Evolutionary conservation across 92 coral and sea anemone species (phyloP).

Genomic region (Phenganax subtilis): DNA sequence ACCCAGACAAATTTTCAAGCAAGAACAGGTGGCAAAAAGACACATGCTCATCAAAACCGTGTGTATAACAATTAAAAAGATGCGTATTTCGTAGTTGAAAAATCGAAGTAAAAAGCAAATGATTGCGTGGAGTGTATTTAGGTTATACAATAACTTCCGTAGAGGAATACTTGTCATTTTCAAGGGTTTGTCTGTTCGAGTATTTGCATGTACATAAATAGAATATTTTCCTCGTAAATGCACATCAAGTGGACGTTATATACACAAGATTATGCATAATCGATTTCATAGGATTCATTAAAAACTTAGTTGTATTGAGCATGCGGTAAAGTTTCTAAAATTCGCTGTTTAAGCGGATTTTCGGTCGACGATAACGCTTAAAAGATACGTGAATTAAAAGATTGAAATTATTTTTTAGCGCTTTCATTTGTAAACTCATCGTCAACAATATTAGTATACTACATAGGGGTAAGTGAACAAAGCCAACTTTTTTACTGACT

Average conservation of each 20-base stretch:
- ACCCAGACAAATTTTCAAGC: background rate
- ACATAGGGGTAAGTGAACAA: no score
- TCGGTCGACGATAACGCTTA: no score
- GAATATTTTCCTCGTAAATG: background rate
- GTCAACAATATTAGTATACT: no score
- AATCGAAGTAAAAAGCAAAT: background rate
- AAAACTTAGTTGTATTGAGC: background rate
- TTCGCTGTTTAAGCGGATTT: no score
- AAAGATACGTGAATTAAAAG: no score
- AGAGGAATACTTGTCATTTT: no score
- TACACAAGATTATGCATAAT: slow-evolving; percentile 1
- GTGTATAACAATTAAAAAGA: background rate
- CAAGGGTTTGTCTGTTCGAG: background rate
- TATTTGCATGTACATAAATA: background rate
- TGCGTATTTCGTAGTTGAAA: slow-evolving; percentile 10
- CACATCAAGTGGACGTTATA: slow-evolving; percentile 3
- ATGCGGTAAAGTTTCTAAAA: no score
- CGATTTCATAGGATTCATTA: background rate
- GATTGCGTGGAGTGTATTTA: no score
- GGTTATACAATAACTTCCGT: no score
- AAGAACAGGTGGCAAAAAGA: slow-evolving; percentile 22
- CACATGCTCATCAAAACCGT: slow-evolving; percentile 9
- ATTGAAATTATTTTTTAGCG: no score
- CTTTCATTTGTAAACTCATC: no score
- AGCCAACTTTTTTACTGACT: no score